phyloP scores from a whole-genome alignment of 2,888 invertebrate genomes.

The Morinoia aosen region DNA sequence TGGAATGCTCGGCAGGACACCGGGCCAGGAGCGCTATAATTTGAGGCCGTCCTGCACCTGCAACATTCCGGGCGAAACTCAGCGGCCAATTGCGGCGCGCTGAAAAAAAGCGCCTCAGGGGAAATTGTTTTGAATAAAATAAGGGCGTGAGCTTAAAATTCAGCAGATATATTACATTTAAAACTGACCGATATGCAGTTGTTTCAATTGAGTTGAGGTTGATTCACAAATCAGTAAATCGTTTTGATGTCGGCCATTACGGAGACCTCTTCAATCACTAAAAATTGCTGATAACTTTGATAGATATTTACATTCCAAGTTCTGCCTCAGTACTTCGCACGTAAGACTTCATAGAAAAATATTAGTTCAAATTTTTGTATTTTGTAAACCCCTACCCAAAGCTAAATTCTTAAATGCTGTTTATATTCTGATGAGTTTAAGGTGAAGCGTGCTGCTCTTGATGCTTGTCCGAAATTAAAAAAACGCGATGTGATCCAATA shows the following conservation, averaged over 20 bases:
- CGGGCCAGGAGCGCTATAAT: background rate
- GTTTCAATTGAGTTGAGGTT: background rate
- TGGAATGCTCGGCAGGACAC: constrained; percentile 27
- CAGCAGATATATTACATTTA: background rate
- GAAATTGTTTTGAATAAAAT: background rate
- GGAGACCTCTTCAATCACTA: background rate
- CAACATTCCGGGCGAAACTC: background rate
- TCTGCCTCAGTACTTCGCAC: no score
- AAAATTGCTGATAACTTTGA: background rate
- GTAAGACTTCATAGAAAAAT: background rate
- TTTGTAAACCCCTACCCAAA: background rate
- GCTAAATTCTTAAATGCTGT: background rate
- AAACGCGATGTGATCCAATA: background rate
- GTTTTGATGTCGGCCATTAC: background rate
- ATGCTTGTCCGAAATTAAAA: background rate
- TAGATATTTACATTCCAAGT: background rate
- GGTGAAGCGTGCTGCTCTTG: background rate
- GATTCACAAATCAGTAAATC: background rate
- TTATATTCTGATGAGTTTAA: background rate
- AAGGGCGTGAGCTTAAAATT: background rate
- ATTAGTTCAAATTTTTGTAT: background rate
- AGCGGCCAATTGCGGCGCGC: background rate
- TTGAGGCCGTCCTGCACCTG: background rate
- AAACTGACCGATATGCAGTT: background rate
- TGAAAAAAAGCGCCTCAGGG: background rate